Evolutionary conservation across 1,140 invertebrate species (phyloP).

Genomic region (Sinonovacula constricta): DNA sequence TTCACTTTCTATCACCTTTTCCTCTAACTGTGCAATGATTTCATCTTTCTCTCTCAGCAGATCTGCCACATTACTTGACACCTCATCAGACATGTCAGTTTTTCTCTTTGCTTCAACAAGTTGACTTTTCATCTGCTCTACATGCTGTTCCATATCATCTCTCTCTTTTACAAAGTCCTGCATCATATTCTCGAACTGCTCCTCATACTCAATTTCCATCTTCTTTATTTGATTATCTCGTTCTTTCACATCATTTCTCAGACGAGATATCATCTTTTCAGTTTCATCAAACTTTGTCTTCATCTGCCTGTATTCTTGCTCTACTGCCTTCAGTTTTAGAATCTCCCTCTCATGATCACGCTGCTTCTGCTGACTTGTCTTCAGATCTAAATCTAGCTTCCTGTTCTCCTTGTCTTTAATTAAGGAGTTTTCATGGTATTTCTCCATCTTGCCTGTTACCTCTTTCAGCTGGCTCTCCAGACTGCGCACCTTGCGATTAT

Average conservation of each 20-base stretch:
- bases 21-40: conserved; percentile 73
- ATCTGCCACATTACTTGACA: conserved; percentile 68
- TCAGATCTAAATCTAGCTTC: conserved; percentile 68
- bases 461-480: conserved; percentile 70
- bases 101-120: conserved; percentile 63
- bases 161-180: conserved; percentile 69
- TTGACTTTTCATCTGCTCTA: conserved; percentile 68
- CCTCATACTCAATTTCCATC: conserved; percentile 64
- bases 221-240: conserved; percentile 66
- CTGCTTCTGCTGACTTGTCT: conserved; percentile 62
- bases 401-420: conserved; percentile 71
- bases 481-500: conserved; percentile 68
- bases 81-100: conserved; percentile 63
- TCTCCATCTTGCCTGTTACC: conserved; percentile 65
- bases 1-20: conserved; percentile 74
- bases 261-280: conserved; percentile 59
- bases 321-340: conserved; percentile 69
- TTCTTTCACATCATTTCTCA: conserved; percentile 65
- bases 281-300: conserved; percentile 70
- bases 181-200: conserved; percentile 68
- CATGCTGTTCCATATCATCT: conserved; percentile 70
- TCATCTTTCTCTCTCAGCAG: conserved; percentile 72
- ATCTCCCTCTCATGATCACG: conserved; percentile 71
- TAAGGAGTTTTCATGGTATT: conserved; percentile 59
- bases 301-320: conserved; percentile 68